These are phyloP conservation scores for Ctenomys sociabilis DNA, from an alignment of 2,113 vertebrate species.

Conservation along the genomic window DNA sequence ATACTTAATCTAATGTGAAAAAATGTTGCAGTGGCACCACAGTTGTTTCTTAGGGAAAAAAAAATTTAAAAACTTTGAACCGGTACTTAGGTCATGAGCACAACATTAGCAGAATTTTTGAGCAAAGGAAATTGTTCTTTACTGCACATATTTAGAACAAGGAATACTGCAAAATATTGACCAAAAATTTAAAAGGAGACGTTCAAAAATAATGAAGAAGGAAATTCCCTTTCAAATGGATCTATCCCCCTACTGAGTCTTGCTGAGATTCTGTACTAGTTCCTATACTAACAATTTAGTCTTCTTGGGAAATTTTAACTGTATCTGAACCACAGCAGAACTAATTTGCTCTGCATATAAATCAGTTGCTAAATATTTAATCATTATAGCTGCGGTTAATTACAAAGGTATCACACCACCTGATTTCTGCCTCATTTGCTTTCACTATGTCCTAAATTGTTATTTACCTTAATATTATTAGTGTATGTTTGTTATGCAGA, in stretches of 20 bases:
- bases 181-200: neutral
- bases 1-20: neutral
- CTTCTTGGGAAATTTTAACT: neutral
- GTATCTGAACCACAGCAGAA: neutral
- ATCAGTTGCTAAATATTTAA: neutral
- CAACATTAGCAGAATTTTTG: neutral
- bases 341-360: neutral
- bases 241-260: neutral
- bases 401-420: neutral
- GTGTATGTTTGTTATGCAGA: neutral
- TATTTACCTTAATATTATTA: neutral
- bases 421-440: neutral
- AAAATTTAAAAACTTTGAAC: neutral
- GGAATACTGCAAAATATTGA: neutral
- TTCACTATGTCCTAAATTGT: neutral
- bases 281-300: neutral
- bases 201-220: neutral
- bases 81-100: neutral
- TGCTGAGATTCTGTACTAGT: neutral
- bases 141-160: neutral
- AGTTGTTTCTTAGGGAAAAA: neutral
- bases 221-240: neutral
- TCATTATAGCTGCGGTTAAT: neutral
- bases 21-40: neutral
- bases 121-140: neutral